These are phyloP conservation scores for Zapornia atra DNA, from an alignment of 2,113 vertebrate genomes.

Conservation along the genomic window DNA sequence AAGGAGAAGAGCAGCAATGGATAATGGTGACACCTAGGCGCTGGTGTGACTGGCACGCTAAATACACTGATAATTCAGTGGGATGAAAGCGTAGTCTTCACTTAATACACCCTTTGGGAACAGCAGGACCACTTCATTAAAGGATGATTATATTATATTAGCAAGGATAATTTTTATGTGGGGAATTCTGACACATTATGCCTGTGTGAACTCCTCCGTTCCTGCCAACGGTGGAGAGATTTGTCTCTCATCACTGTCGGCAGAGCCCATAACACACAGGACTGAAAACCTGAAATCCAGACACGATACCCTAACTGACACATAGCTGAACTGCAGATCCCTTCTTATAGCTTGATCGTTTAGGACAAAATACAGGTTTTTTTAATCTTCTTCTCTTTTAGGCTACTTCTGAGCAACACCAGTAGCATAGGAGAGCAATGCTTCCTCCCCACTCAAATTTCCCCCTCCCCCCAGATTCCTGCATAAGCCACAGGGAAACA, in stretches of 20 bases:
- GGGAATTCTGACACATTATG: constrained; percentile 22
- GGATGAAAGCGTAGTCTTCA: not conserved
- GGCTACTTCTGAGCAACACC: not conserved
- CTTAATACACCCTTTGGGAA: constrained; percentile 14
- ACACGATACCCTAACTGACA: not conserved
- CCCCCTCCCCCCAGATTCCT: not conserved
- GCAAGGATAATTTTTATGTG: constrained; percentile 40
- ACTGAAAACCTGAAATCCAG: constrained; percentile 22
- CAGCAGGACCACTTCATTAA: constrained; percentile 41
- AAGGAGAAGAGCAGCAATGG: not conserved
- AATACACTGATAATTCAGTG: not conserved
- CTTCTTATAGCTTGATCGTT: constrained; percentile 8
- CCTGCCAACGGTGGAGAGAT: constrained; percentile 36
- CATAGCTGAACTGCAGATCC: not conserved
- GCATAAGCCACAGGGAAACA: not conserved
- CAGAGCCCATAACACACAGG: not conserved
- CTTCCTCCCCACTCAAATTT: not conserved
- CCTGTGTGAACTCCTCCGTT: not conserved
- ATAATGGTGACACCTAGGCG: not conserved
- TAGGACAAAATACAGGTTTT: not conserved
- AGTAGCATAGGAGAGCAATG: not conserved
- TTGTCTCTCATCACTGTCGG: not conserved
- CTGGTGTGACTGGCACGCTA: constrained; percentile 6
- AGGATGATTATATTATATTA: constrained; percentile 35
- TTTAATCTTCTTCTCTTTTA: not conserved